Evolutionary conservation across 2,113 vertebrate genomes (phyloP).

Genomic region (Elanus axillaris): DNA sequence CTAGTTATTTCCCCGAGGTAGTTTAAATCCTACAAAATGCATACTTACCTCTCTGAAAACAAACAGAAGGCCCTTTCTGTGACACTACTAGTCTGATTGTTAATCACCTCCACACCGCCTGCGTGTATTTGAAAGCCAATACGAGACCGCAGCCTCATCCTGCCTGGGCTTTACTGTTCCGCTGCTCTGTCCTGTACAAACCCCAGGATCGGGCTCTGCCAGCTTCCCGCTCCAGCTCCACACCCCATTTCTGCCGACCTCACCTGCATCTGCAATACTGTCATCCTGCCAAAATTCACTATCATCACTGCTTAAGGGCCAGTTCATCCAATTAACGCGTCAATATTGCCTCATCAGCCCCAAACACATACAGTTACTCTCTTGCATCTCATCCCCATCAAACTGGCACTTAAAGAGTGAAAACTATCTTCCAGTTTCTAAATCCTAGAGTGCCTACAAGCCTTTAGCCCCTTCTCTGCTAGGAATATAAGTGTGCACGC

Average conservation of each 20-base stretch:
- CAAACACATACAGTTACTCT: background rate
- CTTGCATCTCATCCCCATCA: background rate
- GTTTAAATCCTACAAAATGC: background rate
- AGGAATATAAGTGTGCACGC: rapidly evolving
- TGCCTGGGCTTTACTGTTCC: background rate
- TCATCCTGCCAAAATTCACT: background rate
- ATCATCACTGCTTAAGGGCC: background rate
- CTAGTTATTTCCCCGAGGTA: background rate
- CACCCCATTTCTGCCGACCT: background rate
- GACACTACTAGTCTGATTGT: background rate
- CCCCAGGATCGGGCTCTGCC: background rate
- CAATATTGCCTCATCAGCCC: background rate
- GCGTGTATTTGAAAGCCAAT: background rate
- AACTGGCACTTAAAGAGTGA: background rate
- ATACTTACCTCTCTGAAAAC: background rate
- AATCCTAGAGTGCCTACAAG: background rate
- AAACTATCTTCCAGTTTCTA: background rate
- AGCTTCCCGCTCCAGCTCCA: background rate
- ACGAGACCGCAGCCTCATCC: background rate
- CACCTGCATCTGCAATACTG: background rate
- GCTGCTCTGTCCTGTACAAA: background rate
- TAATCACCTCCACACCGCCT: background rate
- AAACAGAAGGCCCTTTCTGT: background rate
- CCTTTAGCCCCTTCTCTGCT: background rate
- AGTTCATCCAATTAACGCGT: background rate